Conservation (phyloP, 1,140 invertebrate species). For the Charaxes varanes region DNA sequence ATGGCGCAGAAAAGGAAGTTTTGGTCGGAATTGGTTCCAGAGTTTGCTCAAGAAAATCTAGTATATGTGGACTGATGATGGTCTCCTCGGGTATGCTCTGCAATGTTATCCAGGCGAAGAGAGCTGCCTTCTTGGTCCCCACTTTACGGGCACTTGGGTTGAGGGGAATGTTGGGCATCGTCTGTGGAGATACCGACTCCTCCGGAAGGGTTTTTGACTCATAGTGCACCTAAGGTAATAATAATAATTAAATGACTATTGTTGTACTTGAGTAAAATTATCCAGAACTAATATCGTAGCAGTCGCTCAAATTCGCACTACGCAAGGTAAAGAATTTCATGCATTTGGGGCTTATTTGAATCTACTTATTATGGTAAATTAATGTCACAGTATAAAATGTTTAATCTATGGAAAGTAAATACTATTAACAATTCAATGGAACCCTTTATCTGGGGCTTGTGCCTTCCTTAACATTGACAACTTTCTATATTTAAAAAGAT, state of each 20-base stretch:
- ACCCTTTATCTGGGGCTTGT: no score
- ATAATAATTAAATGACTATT: neutral
- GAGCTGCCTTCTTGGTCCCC: constrained; percentile 90
- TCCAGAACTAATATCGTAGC: no score
- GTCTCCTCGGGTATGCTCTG: constrained; percentile 97
- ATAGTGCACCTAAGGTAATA: constrained; percentile 83
- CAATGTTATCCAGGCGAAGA: constrained; percentile 96
- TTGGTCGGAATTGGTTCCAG: constrained; percentile 92
- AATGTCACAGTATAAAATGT: no score
- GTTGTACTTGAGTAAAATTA: neutral
- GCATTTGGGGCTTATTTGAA: no score
- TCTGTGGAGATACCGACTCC: constrained; percentile 61
- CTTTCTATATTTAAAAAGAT: no score
- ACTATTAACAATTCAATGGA: no score
- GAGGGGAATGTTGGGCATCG: constrained; percentile 25
- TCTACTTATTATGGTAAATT: no score
- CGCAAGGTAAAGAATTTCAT: no score
- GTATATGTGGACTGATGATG: constrained; percentile 94
- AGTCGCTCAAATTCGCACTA: no score
- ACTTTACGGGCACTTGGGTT: constrained; percentile 70
- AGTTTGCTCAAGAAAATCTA: constrained; percentile 96
- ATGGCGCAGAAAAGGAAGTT: constrained; percentile 60
- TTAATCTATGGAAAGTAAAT: no score
- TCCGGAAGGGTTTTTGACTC: constrained; percentile 87
- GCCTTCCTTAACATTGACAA: no score